Conservation (phyloP, 2,113 vertebrate genomes). For the Uropsilus gracilis region DNA sequence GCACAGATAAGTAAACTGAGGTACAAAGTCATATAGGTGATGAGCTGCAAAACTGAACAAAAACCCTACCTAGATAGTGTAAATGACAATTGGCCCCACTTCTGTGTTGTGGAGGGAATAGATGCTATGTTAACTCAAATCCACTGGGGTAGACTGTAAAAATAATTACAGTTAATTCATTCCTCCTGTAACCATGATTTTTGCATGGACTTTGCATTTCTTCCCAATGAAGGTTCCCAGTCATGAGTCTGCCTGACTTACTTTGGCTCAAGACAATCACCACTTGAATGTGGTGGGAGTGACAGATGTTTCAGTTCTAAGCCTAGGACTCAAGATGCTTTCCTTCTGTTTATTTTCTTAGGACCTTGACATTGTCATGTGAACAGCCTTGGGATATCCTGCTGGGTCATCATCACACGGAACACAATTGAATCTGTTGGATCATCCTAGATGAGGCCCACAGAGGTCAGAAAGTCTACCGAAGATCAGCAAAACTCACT, state of each 20-base stretch:
- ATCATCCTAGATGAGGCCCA: not conserved
- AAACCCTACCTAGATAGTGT: not conserved
- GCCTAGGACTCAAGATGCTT: not conserved
- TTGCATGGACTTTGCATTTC: not conserved
- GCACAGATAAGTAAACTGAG: slow-evolving; percentile 7
- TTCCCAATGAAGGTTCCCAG: not conserved
- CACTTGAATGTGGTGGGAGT: not conserved
- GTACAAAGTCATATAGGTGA: not conserved
- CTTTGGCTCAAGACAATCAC: not conserved
- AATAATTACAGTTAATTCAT: not conserved
- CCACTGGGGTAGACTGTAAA: not conserved
- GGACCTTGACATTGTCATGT: not conserved
- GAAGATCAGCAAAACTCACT: slow-evolving; percentile 1
- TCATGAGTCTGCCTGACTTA: not conserved
- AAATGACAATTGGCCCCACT: not conserved
- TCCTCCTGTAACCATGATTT: not conserved
- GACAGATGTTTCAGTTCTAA: not conserved
- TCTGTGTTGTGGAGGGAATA: not conserved
- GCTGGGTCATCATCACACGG: not conserved
- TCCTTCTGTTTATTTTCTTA: not conserved
- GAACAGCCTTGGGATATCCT: not conserved
- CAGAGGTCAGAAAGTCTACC: not conserved
- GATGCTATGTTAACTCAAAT: not conserved
- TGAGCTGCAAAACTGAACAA: not conserved
- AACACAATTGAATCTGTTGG: not conserved